Base-by-base conservation (phyloP, 1,140 invertebrate species). In the Drosophila erecta region DNA sequence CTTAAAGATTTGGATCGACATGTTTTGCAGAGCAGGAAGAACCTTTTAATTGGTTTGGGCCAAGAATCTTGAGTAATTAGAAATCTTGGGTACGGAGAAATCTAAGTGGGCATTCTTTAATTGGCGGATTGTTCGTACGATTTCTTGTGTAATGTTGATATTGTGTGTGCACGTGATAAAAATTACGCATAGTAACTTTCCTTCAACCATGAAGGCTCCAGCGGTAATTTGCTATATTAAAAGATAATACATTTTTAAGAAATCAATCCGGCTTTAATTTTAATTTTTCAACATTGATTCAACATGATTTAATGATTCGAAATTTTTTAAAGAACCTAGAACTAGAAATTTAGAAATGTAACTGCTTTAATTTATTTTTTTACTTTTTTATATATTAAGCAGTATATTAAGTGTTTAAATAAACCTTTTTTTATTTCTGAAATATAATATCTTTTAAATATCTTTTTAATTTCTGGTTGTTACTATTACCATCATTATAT, bases 111-210 rank as follows among this genome's bases (percentile, higher is more conserved):
- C 60, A 30, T 58, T 69, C 58, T 71, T 54, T 46, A 57, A 57
- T 30, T 30, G 7, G 75, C 55, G 79, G 83, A 86, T 86, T 86
- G 83, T 86, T 87, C 83, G 49, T 87, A 81, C 78, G 47, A 79
- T 79, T 87, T 72, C 72, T 79, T 73, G 78, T 72, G 50, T 59
- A 50, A 61, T 40, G 65, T 62, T 87, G 73, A 61, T 67, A 73
- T 61, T 37, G 24, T 44, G 62, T 56, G 30, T 8, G 27, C 7
- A 30, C 15, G 14, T 15, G 17, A 3, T 46, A 15, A 30, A 30
- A 30, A 10, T 3, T 0, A 4, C 10, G 7, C 24, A 4, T 5
- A 7, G 20, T 7, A 7, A 17, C 12, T 5, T 24, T 5, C 43
- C 43, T 22, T 44, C 11, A 44, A 44, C 43, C 12, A 11, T 7